Base-by-base conservation (phyloP, 1,140 invertebrate species). In the Hylaeus volcanicus region DNA sequence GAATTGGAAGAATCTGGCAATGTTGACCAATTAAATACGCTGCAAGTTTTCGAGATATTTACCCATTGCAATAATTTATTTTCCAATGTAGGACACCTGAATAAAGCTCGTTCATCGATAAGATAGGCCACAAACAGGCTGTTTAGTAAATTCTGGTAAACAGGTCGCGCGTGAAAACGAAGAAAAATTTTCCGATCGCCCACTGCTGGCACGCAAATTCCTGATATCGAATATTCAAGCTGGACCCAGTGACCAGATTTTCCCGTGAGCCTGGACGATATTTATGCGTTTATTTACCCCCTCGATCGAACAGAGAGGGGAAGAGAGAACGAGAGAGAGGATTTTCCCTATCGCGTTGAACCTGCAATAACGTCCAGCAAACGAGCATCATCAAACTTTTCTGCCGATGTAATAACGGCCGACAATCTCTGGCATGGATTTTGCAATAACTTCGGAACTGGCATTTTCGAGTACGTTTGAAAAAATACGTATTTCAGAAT, bases 371-470 rank as follows among this genome's bases (percentile, higher is more conserved):
- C 76, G 76, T 65, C 60, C 76, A 15, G 41, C 70, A 65, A 74
- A 79, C 77, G 60, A 74, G 70, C 70, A 48, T 78, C 75, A n/a
- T 79, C 77, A 79, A 79, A 79, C 77, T 65, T 74, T 74, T 74
- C 70, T 58, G 70, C 51, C 77, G 70, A 74, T 74, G 51, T 79
- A 79, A 79, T 79, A 79, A 79, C 77, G 72, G 26, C 43, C 43
- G 77, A 74, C 70, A 78, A 78, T 65, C 70, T 65, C 77, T 65
- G 37, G 6, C 60, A 41, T 12, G 14, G 61, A 74, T 74, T 74
- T 79, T 65, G 70, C 77, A 70, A 74, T 79, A 79, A 79, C 70
- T 74, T 48, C 43, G 51, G 37, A 9, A 48, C 3, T 12, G 15
- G 11, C n/a, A 41, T 41, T 41, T 61, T 11, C 68, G 14, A 9